Evolutionary conservation across 2,888 invertebrate species (phyloP).

Genomic region (Drosophila robusta): DNA sequence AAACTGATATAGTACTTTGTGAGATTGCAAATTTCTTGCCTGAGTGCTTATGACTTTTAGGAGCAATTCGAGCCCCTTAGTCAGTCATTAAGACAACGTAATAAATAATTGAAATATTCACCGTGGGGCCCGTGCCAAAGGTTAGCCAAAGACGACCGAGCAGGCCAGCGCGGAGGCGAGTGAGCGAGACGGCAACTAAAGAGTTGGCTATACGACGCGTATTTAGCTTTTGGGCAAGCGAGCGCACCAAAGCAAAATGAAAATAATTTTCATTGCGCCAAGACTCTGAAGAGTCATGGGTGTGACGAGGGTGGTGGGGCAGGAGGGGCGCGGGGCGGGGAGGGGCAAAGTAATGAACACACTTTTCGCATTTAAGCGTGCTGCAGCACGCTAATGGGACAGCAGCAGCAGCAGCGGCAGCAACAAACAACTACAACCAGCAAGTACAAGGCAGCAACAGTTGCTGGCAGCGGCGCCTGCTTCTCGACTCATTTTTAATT

Average conservation of each 20-base stretch:
- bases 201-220: conserved; percentile 39
- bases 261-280: conserved; percentile 75
- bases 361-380: conserved; percentile 78
- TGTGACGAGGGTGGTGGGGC: not conserved
- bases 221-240: conserved; percentile 76
- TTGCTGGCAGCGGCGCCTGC: conserved; percentile 67
- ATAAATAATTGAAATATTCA: conserved; percentile 74
- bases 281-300: conserved; percentile 34
- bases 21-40: conserved; percentile 37
- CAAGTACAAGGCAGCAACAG: conserved; percentile 62
- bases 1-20: conserved; percentile 18
- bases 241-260: conserved; percentile 77
- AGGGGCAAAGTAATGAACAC: conserved; percentile 72
- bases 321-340: too few relatives aligned
- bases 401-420: conserved; percentile 44
- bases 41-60: conserved; percentile 50
- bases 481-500: conserved; percentile 77
- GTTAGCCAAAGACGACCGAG: conserved; percentile 44
- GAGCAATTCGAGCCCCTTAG: conserved; percentile 45
- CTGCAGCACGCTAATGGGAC: conserved; percentile 79
- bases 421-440: conserved; percentile 38
- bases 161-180: not conserved
- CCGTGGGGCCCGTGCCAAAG: conserved; percentile 51
- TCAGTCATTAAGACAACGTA: conserved; percentile 69
- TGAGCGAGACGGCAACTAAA: conserved; percentile 27